These are phyloP conservation scores for Tridacna crocea DNA, from an alignment of 2,888 invertebrate genomes.

Conservation along the genomic window DNA sequence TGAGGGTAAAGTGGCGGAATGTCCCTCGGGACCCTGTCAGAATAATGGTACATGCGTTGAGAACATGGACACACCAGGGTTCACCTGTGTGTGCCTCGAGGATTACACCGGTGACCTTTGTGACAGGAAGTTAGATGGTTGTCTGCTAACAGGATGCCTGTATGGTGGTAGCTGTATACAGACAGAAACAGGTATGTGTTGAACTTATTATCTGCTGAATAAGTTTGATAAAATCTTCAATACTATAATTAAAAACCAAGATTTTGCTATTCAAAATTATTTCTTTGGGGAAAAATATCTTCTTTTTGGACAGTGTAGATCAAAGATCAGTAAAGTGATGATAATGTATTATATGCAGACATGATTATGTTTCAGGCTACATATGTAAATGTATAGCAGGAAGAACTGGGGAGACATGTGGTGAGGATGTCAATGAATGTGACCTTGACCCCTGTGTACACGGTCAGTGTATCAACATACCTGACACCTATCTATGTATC, in stretches of 20 bases:
- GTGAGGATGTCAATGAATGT: conserved; percentile 67
- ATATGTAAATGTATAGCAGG: conserved; percentile 75
- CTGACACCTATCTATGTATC: conserved; percentile 92
- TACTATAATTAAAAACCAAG: no score
- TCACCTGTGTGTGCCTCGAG: conserved; percentile 86
- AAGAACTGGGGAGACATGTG: conserved; percentile 71
- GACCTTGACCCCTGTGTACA: conserved; percentile 62
- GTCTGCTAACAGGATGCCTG: conserved; percentile 95
- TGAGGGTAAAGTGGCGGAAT: conserved; percentile 66
- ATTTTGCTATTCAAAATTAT: no score
- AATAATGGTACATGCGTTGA: conserved; percentile 90
- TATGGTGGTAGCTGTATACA: conserved; percentile 92
- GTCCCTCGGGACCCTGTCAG: conserved; percentile 89
- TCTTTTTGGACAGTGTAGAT: no score
- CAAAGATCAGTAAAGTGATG: no score
- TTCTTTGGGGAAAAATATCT: no score
- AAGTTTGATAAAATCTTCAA: no score
- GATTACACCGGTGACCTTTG: conserved; percentile 86
- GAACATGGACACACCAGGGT: conserved; percentile 83
- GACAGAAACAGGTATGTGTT: conserved; percentile 44
- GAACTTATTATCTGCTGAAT: no score
- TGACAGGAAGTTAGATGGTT: conserved; percentile 94
- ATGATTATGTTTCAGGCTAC: conserved; percentile 45
- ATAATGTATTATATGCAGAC: no score
- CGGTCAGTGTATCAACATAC: conserved; percentile 91